Evolutionary conservation across 1,140 invertebrate genomes (phyloP), one percentile per base, ranked within the genome.

Genomic region (Microplitis mediator): DNA sequence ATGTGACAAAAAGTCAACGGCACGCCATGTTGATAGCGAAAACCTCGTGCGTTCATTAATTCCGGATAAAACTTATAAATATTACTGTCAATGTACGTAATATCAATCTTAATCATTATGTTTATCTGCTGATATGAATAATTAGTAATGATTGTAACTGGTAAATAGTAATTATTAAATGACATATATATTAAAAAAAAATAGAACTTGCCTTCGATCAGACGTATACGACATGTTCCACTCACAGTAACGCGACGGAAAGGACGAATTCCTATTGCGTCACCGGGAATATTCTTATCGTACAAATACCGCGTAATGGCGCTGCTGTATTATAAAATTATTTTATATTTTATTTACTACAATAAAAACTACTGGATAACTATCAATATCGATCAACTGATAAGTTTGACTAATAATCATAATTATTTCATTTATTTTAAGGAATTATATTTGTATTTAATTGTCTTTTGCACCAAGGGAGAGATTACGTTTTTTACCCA

Each of bases 161-260:
- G 5, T 36, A 50, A 51, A 67, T 39, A n/a, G 36, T 14, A 14
- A 58, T 61, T 73, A 72, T 65, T 31, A 32, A 35, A 34, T 67
- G 8, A 2, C 58, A 45, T 9, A 67, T 50, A 31, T 4, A 23
- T 32, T 23, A 32, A 39, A 45, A 72, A 82, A 81, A 81, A 78
- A 74, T 52, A 45, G 78, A 86, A 90, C 90, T 92, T 91, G 92
- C 92, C 91, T 91, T 90, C 90, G 89, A 87, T 93, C 91, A 85
- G 89, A 86, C 82, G 90, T 89, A 90, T 90, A 91, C 85, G 92
- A 93, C 92, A 93, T 93, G 90, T 92, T 92, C 88, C 88, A 90
- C 89, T 91, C 88, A 88, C 89, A 88, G 88, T 90, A 88, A 88
- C 87, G 89, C 89, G 89, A 89, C 89, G 90, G 90, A 92, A 92